phyloP scores from a whole-genome alignment of 2,113 vertebrate genomes.

The Dryoscopus gambensis region DNA sequence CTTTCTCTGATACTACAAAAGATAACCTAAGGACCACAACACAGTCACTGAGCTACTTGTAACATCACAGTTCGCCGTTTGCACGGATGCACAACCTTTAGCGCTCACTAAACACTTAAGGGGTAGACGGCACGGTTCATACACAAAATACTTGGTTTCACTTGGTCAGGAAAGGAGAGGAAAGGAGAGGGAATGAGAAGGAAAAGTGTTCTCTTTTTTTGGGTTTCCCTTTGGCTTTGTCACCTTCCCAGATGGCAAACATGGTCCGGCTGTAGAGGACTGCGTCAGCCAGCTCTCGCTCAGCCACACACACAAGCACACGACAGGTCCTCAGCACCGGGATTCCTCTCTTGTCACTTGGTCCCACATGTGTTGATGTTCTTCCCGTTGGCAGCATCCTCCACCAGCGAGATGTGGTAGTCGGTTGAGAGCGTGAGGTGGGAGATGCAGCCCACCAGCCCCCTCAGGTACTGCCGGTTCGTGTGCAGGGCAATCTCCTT shows the following conservation, averaged over 20 bases:
- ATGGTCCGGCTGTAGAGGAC: not conserved
- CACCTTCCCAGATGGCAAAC: not conserved
- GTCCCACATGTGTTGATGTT: slow-evolving; percentile 93
- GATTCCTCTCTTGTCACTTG: slow-evolving; percentile 70
- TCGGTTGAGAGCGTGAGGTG: slow-evolving; percentile 94
- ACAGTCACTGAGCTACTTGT: not conserved
- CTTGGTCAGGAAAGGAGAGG: not conserved
- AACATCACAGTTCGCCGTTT: not conserved
- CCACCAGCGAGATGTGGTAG: slow-evolving; percentile 90
- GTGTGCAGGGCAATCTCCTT: slow-evolving; percentile 92
- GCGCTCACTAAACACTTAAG: not conserved
- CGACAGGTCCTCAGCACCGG: not conserved
- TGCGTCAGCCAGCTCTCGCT: not conserved
- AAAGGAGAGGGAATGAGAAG: not conserved
- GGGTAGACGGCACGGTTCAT: not conserved
- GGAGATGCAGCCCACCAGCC: slow-evolving; percentile 92
- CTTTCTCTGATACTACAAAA: not conserved
- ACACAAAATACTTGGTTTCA: not conserved
- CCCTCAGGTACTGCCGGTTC: slow-evolving; percentile 85
- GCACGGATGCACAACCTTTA: slow-evolving; percentile 1
- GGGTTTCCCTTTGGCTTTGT: slow-evolving; percentile 9
- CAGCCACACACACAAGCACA: not conserved
- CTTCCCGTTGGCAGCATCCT: slow-evolving; percentile 88
- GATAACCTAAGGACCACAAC: slow-evolving; percentile 3
- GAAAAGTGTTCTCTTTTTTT: not conserved